Conservation (phyloP, 2,888 invertebrate genomes). For the Clitarchus hookeri region DNA sequence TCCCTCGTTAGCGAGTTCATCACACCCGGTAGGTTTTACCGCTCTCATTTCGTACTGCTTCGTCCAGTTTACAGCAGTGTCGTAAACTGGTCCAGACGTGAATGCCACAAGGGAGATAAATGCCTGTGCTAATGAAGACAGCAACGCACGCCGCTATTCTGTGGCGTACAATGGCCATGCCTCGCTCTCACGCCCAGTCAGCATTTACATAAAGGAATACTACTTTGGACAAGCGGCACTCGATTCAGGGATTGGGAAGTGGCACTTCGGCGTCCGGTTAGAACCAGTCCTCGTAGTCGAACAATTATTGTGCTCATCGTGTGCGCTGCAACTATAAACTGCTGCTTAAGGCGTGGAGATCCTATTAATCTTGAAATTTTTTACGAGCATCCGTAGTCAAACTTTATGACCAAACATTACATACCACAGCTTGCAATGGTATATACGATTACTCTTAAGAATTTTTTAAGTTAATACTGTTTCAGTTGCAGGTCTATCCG, state of each 20-base stretch:
- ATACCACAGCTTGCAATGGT: too few relatives aligned
- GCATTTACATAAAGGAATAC: neutral
- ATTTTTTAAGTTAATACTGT: too few relatives aligned
- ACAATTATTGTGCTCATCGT: neutral
- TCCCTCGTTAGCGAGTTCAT: neutral
- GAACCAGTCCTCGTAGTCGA: neutral
- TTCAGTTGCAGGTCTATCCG: too few relatives aligned
- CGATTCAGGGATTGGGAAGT: neutral
- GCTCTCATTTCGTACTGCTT: neutral
- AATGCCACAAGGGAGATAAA: neutral
- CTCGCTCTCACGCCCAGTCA: neutral
- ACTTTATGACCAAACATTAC: neutral
- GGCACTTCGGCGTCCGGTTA: neutral
- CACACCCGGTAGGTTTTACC: neutral
- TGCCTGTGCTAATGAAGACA: neutral
- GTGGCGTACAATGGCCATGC: neutral
- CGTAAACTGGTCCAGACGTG: neutral
- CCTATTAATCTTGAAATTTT: too few relatives aligned
- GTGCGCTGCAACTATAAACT: neutral
- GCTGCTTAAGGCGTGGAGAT: neutral
- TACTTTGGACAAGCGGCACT: too few relatives aligned
- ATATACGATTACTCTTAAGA: too few relatives aligned
- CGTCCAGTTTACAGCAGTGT: conserved; percentile 8
- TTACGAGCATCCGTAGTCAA: too few relatives aligned
- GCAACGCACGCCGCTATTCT: neutral